phyloP scores from a whole-genome alignment of 2,113 vertebrate species.

The Heterotis niloticus region DNA sequence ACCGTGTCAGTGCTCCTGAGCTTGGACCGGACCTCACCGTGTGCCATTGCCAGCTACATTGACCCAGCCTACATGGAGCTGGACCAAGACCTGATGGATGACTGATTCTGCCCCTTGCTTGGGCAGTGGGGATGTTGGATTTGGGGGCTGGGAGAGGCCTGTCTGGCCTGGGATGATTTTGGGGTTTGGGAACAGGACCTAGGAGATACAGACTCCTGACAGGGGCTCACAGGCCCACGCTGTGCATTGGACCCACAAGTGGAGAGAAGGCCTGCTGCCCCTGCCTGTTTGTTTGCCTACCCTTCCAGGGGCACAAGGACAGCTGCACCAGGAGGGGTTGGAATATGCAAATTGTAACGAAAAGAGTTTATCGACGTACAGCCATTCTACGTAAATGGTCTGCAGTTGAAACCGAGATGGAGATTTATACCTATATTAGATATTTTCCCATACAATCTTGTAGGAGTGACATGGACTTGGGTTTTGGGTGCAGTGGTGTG shows the following conservation, averaged over 20 bases:
- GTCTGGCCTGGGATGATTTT: conserved; percentile 13
- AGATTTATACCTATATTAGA: too few relatives aligned
- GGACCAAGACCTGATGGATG: conserved; percentile 88
- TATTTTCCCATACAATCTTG: too few relatives aligned
- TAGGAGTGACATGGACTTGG: too few relatives aligned
- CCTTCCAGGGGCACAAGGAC: too few relatives aligned
- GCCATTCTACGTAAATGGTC: too few relatives aligned
- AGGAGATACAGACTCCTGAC: neutral
- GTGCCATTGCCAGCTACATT: conserved; percentile 94
- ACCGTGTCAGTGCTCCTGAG: conserved; percentile 92
- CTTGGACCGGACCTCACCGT: conserved; percentile 83
- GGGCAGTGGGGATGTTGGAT: neutral
- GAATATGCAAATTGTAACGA: too few relatives aligned
- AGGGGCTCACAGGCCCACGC: neutral
- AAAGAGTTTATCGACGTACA: too few relatives aligned
- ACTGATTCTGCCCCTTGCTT: conserved; percentile 59
- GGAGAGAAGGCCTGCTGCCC: neutral
- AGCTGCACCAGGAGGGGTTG: too few relatives aligned
- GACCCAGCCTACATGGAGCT: conserved; percentile 96
- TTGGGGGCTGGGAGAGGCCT: conserved; percentile 12
- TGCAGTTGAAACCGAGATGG: too few relatives aligned
- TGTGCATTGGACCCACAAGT: neutral
- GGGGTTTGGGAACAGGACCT: conserved; percentile 20
- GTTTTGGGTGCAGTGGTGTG: too few relatives aligned
- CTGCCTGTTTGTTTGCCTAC: neutral